These are phyloP conservation scores for Keiferia lycopersicella DNA, from an alignment of 2,888 invertebrate genomes.

Conservation along the genomic window DNA sequence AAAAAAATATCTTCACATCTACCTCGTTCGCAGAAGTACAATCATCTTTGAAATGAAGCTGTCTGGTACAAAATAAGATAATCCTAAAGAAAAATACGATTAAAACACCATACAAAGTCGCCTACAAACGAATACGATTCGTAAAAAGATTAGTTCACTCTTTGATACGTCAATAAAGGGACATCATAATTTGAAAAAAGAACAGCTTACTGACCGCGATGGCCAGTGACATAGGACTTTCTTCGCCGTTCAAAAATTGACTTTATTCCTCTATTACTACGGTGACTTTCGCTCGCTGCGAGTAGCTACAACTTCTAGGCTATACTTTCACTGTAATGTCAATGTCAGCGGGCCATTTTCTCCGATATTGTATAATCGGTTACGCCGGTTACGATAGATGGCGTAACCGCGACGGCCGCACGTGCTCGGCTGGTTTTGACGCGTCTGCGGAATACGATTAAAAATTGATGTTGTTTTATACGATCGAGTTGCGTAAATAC, in stretches of 20 bases:
- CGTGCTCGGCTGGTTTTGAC: slow-evolving; percentile 36
- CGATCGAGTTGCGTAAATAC: too few relatives aligned
- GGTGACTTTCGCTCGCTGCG: slow-evolving; percentile 32
- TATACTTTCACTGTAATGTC: slow-evolving; percentile 75
- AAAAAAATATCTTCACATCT: too few relatives aligned
- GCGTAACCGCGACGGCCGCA: slow-evolving; percentile 45
- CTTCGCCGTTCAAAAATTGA: slow-evolving; percentile 29
- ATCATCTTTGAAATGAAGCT: too few relatives aligned
- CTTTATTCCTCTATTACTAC: slow-evolving; percentile 23
- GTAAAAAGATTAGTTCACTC: background rate
- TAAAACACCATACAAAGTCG: background rate
- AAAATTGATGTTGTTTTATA: background rate
- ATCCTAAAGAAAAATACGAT: too few relatives aligned
- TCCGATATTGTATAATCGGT: slow-evolving; percentile 60
- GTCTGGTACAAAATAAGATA: too few relatives aligned
- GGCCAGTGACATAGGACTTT: slow-evolving; percentile 37
- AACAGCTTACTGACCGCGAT: slow-evolving; percentile 48
- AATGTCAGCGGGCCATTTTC: slow-evolving; percentile 73
- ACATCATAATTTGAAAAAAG: slow-evolving; percentile 43
- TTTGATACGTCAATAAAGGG: slow-evolving; percentile 16
- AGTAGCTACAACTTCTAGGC: slow-evolving; percentile 34
- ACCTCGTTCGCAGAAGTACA: too few relatives aligned
- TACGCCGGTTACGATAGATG: slow-evolving; percentile 52
- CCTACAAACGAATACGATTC: background rate
- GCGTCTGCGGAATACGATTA: background rate